phyloP scores from a whole-genome alignment of 2,113 vertebrate species.

The Lonchura striata region DNA sequence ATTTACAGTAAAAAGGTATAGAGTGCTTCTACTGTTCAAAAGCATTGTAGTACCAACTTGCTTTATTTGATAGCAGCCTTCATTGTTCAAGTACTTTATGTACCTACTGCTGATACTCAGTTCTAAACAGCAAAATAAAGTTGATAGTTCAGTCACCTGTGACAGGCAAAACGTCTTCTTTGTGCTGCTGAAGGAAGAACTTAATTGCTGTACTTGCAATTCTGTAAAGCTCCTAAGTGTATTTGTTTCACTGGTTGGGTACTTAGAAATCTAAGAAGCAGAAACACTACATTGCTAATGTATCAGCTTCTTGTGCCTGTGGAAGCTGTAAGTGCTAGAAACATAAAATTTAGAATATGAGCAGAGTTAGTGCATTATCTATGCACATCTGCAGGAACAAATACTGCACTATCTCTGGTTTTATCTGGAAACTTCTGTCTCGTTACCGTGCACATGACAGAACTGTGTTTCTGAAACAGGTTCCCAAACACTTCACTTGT shows the following conservation, averaged over 20 bases:
- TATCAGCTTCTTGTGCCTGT: background rate
- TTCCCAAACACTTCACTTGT: background rate
- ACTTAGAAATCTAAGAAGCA: background rate
- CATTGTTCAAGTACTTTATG: background rate
- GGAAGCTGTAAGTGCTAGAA: background rate
- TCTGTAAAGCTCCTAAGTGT: background rate
- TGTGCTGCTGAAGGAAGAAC: background rate
- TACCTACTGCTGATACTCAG: background rate
- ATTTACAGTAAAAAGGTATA: background rate
- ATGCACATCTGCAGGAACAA: background rate
- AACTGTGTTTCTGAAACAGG: background rate
- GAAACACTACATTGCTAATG: background rate
- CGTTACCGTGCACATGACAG: fast-evolving
- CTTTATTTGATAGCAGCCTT: background rate
- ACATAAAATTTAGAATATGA: background rate
- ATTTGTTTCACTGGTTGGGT: background rate
- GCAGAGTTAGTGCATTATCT: background rate
- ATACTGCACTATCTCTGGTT: background rate
- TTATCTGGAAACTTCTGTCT: background rate
- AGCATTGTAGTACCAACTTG: background rate
- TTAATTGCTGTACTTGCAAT: background rate
- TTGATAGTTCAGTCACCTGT: background rate
- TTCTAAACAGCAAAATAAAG: background rate
- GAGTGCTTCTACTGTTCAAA: background rate
- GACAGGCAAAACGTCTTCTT: background rate